Percentiles rank a stretch among this genome's conserved stretches.
These are phyloP conservation scores for Bucco capensis DNA, from an alignment of 2,113 vertebrate genomes.

Conservation along the genomic window DNA sequence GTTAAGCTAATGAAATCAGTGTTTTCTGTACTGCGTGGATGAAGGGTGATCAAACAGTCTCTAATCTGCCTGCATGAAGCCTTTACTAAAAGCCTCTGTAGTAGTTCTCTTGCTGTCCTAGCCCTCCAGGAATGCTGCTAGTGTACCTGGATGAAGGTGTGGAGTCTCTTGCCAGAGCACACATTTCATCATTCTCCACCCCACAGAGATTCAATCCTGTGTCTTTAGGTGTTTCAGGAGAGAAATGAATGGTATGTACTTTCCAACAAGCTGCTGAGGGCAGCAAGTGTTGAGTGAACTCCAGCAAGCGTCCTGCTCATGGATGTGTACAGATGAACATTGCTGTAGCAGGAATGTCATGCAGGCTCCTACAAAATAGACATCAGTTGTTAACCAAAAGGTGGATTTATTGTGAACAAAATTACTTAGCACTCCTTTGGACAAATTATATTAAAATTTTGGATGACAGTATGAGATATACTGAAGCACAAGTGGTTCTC, in stretches of 20 bases:
- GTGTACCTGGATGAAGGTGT: background rate
- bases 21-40: background rate
- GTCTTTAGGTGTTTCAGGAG: background rate
- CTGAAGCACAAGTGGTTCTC: too few relatives aligned
- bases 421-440: too few relatives aligned
- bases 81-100: background rate
- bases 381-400: too few relatives aligned
- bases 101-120: background rate
- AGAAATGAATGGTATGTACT: background rate
- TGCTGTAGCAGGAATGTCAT: background rate
- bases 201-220: background rate
- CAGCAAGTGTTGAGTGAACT: background rate
- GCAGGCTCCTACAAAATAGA: too few relatives aligned
- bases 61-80: background rate
- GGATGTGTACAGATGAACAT: background rate
- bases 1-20: background rate
- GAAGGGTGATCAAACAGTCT: background rate
- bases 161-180: background rate
- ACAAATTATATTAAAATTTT: too few relatives aligned
- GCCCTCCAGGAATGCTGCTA: background rate
- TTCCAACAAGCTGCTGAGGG: background rate
- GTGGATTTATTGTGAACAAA: too few relatives aligned
- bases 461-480: too few relatives aligned
- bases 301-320: fast-evolving
- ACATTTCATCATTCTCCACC: background rate